A percentile compares a stretch with the other conserved stretches of the same genome.
These are phyloP conservation scores for Dicrurus megarhynchus DNA, from an alignment of 2,113 vertebrate genomes.

Conservation along the genomic window DNA sequence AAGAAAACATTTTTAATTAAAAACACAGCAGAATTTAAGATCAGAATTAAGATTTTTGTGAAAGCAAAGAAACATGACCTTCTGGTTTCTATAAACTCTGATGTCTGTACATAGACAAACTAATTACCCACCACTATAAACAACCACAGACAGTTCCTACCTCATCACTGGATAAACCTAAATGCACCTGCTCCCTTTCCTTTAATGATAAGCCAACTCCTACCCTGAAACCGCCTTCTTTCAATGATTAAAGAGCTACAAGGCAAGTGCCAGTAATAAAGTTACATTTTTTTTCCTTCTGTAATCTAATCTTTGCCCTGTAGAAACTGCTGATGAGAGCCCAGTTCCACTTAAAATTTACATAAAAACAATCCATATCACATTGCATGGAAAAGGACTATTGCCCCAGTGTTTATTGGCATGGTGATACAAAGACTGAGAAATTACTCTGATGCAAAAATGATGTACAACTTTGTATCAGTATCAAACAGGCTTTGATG, in stretches of 20 bases:
- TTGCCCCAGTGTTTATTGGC: neutral
- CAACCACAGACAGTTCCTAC: neutral
- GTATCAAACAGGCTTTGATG: conserved; percentile 3
- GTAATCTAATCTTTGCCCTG: conserved; percentile 57
- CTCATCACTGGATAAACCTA: neutral
- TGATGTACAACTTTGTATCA: neutral
- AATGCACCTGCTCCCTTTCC: conserved; percentile 10
- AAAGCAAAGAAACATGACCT: neutral
- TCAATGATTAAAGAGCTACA: conserved; percentile 62
- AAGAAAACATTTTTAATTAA: neutral
- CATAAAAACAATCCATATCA: conserved; percentile 12
- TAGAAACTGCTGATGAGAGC: conserved; percentile 51
- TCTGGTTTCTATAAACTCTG: neutral
- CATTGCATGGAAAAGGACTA: neutral
- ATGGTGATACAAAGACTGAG: neutral
- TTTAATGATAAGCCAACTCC: conserved; percentile 49
- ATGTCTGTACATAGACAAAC: neutral
- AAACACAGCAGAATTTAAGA: neutral
- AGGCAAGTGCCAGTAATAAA: conserved; percentile 15
- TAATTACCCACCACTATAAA: conserved; percentile 17
- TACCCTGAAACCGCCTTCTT: neutral
- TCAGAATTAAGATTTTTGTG: neutral
- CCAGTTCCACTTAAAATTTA: conserved; percentile 22
- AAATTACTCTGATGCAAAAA: neutral
- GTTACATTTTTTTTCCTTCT: neutral